Evolutionary conservation across 2,888 invertebrate species (phyloP), one percentile per base, ranked within the genome.

Genomic region (Ennomos erosarius): DNA sequence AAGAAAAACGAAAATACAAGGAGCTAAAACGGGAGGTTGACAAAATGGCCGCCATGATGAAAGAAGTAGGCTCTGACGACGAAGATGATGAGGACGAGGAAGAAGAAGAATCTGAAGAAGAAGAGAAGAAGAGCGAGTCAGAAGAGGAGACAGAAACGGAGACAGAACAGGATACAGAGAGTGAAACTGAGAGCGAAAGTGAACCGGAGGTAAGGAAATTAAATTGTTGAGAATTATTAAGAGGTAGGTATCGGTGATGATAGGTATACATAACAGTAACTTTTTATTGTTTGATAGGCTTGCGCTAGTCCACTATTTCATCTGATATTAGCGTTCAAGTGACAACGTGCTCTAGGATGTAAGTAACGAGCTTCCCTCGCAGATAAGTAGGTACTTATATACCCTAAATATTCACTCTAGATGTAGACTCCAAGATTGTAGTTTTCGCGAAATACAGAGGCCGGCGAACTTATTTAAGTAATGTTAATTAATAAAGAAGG

Each of bases 11-110:
- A 75, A 97, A 96, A 85, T 97, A 95, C 85, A 97, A 96, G 78
- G 94, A 95, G 69, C 85, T 98, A 42, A 97, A 97, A 81, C 97
- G 97, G 68, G 97, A 98, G 88, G 97, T 97, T 9, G 97, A 97
- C 77, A 97, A 97, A 88, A 98, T 98, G 97, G 97, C 97, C 0
- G 95, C 96, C 11, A 93, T 97, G 76, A 96, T 98, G 96, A 97
- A 96, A 72, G 96, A 96, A 73, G 95, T 94, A 1, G 96, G 95
- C 0, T 95, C 95, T 8, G 96, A 96, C 1, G 95, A 95, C 0
- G 95, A 95, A 5, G 95, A 94, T 4, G 95, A 95, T 9, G 94
- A 95, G 9, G 94, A 95, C n/a, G 94, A 95, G 34, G 94, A 94
- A 75, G 83, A 92, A 68, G 84, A 90, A 64, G 87, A 94, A 68